Evolutionary conservation across 2,113 vertebrate genomes (phyloP).

Genomic region (Phaetusa simplex): DNA sequence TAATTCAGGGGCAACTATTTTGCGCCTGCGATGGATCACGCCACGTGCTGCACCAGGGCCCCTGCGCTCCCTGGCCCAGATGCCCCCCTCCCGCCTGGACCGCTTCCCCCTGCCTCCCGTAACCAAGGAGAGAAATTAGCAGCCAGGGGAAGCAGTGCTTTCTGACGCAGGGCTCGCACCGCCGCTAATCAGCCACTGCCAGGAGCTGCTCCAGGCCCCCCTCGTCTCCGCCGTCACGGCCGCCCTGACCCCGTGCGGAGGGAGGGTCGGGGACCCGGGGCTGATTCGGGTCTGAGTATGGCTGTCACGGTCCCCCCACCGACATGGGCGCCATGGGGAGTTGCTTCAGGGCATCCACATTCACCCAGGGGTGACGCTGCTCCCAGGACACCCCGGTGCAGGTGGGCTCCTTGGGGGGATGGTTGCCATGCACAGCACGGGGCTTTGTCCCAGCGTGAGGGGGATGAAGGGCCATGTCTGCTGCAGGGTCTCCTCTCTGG

Average conservation of each 20-base stretch:
- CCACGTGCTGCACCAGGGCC: background rate
- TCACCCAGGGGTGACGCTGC: background rate
- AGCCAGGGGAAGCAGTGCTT: background rate
- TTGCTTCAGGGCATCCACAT: background rate
- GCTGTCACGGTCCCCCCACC: background rate
- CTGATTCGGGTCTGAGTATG: background rate
- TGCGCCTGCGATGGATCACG: background rate
- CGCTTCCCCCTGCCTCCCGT: background rate
- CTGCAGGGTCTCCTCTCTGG: background rate
- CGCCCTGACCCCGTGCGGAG: background rate
- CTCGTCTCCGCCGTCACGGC: background rate
- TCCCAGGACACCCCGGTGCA: fast-evolving
- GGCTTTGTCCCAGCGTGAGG: background rate
- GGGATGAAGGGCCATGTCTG: background rate
- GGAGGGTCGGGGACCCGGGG: background rate
- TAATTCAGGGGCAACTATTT: background rate
- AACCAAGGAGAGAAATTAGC: constrained; percentile 32
- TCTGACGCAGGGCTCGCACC: constrained; percentile 11
- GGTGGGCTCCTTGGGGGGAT: background rate
- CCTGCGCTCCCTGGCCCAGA: background rate
- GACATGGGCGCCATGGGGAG: background rate
- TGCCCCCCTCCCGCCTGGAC: background rate
- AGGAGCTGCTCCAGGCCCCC: background rate
- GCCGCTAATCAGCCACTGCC: background rate
- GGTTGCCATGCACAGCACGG: background rate